A percentile compares a stretch with the other conserved stretches of the same genome.
phyloP scores from a whole-genome alignment of 2,888 invertebrate species.

The Steinernema hermaphroditum region DNA sequence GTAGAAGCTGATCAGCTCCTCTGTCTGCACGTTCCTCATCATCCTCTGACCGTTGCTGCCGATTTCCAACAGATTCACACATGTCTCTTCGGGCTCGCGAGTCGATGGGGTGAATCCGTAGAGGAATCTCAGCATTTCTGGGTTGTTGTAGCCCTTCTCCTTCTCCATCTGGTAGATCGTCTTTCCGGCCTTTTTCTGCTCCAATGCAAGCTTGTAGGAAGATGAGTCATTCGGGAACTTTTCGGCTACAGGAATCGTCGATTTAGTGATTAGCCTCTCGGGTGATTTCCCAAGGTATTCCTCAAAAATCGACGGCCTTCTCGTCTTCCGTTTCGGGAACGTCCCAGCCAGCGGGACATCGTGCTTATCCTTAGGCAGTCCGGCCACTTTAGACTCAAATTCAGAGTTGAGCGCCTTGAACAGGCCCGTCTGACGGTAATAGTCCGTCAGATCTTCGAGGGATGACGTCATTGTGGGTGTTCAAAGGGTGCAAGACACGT shows the following conservation, averaged over 20 bases:
- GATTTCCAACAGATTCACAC: background rate
- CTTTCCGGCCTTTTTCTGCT: background rate
- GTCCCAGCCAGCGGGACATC: slow-evolving; percentile 1
- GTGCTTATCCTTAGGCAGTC: background rate
- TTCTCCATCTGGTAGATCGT: slow-evolving; percentile 21
- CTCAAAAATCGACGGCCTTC: slow-evolving; percentile 1
- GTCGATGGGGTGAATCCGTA: background rate
- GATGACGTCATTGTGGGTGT: background rate
- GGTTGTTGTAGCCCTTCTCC: slow-evolving; percentile 6
- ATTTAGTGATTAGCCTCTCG: background rate
- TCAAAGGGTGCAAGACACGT: background rate
- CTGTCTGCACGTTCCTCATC: background rate
- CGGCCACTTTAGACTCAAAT: slow-evolving; percentile 15
- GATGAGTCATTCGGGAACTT: slow-evolving; percentile 18
- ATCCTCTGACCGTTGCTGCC: background rate
- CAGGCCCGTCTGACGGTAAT: slow-evolving; percentile 11
- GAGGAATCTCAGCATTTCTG: slow-evolving; percentile 8
- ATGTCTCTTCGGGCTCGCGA: background rate
- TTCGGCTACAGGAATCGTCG: slow-evolving; percentile 17
- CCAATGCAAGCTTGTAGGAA: background rate
- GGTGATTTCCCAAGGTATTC: background rate
- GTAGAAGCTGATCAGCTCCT: slow-evolving; percentile 18
- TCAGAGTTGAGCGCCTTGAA: slow-evolving; percentile 13
- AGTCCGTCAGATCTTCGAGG: slow-evolving; percentile 5
- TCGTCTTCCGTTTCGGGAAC: background rate